Percentiles rank a stretch among this genome's conserved stretches.
Conservation (phyloP, 2,888 invertebrate species). For the Lycia hirtaria region DNA sequence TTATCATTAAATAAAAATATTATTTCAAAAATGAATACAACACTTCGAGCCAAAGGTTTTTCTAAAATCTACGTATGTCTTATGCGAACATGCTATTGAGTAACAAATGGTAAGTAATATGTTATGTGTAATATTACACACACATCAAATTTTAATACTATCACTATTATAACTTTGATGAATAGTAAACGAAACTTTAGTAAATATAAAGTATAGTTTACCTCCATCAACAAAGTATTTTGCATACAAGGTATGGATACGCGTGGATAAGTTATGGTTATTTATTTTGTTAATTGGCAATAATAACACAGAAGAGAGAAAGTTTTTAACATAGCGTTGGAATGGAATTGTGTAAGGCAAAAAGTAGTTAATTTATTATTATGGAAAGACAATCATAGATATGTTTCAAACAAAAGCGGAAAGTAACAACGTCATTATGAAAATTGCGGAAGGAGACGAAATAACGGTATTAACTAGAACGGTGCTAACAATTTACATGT, state of each 20-base stretch:
- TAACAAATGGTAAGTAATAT: slow-evolving; percentile 3
- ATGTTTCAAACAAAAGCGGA: slow-evolving; percentile 48
- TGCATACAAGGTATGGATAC: slow-evolving; percentile 28
- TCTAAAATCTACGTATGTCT: slow-evolving; percentile 10
- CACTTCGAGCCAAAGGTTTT: slow-evolving; percentile 10
- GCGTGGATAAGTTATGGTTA: background rate
- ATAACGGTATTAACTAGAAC: slow-evolving; percentile 54
- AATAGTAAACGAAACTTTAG: background rate
- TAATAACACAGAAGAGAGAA: slow-evolving; percentile 44
- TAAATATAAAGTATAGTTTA: background rate
- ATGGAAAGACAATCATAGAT: slow-evolving; percentile 39
- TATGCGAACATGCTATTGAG: background rate
- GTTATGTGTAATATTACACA: too few relatives aligned
- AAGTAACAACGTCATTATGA: slow-evolving; percentile 52
- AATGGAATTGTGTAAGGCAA: slow-evolving; percentile 45
- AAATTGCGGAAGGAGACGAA: slow-evolving; percentile 48
- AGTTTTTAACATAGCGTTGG: slow-evolving; percentile 46
- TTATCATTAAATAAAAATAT: too few relatives aligned
- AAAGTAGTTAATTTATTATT: slow-evolving; percentile 41
- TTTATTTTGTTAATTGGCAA: slow-evolving; percentile 36
- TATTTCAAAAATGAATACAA: background rate
- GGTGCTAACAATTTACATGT: slow-evolving; percentile 42
- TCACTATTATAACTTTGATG: too few relatives aligned
- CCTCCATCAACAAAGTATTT: slow-evolving; percentile 12
- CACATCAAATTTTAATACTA: background rate